Base-by-base conservation (phyloP, 2,888 invertebrate genomes). In the Tridacna gigas region DNA sequence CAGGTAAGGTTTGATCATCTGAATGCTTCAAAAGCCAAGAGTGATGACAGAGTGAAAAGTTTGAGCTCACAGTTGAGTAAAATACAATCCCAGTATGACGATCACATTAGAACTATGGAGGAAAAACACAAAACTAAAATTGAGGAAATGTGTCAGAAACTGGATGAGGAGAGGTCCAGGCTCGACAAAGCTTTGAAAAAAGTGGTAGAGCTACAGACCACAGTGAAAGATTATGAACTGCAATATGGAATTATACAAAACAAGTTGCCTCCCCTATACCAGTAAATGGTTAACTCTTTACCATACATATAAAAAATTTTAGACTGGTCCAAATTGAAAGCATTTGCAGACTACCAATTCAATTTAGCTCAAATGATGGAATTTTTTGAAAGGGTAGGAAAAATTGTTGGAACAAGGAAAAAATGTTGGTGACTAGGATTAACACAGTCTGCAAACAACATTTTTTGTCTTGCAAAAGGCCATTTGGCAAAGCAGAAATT, bases 161-260 rank as follows among this genome's bases (percentile, higher is more conserved):
- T 94, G 61, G 88, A 90, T 20, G 83, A 80, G n/a, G 93, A 94
- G 84, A 89, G 86, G 48, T 65, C 76, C 7, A 88, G 91, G n/a
- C 88, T 89, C 28, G 89, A 89, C 25, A 90, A 92, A 26, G 93
- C 93, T 48, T 90, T 94, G 51, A 82, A 89, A 20, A 85, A 89
- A 75, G 89, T 93, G 11, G 86, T 93, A 12, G 80, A 82, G 7
- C 80, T 94, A n/a, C 92, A 93, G 80, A 78, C 88, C 25, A 87
- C 92, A 71, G 75, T 93, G 15, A 89, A 91, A 48, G 79, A 84
- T 51, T 93, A 93, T 85, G 89, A 92, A 48, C 85, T 92, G 83
- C 87, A 88, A 75, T 92, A 89, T 89, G 92, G 90, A 0, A 89
- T 90, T 51, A 76, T 84, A 18, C 77, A 67, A 26, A 66, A 82